phyloP scores from a whole-genome alignment of 2,113 vertebrate species.

The Archocentrus centrarchus region DNA sequence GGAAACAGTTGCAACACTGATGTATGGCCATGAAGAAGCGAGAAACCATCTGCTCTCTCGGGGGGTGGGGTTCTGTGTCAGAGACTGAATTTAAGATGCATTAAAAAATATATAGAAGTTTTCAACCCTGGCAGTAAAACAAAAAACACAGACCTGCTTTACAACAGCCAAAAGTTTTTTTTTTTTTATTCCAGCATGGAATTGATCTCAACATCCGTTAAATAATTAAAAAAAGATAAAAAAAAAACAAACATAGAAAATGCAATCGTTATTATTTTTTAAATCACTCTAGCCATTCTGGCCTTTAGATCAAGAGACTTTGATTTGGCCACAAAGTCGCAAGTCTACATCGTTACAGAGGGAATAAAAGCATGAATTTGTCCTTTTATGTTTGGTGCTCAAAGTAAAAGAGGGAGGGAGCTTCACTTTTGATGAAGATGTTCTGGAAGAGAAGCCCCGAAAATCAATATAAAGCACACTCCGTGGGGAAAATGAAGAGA shows the following conservation, averaged over 20 bases:
- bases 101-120: conserved; percentile 24
- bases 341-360: neutral
- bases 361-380: conserved; percentile 29
- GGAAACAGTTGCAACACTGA: conserved; percentile 27
- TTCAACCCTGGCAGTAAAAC: conserved; percentile 17
- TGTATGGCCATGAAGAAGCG: conserved; percentile 31
- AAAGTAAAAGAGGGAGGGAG: conserved; percentile 14
- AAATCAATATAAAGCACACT: conserved; percentile 67
- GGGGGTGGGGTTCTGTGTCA: conserved; percentile 14
- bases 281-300: neutral
- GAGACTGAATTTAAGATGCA: conserved; percentile 18
- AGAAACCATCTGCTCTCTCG: conserved; percentile 58
- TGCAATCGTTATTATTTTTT: conserved; percentile 8
- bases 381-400: conserved; percentile 32
- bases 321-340: neutral
- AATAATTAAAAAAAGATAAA: conserved; percentile 28
- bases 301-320: conserved; percentile 40
- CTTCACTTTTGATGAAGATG: conserved; percentile 56
- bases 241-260: conserved; percentile 74
- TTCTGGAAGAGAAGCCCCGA: conserved; percentile 39
- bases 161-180: conserved; percentile 38
- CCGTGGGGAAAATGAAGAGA: conserved; percentile 52
- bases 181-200: conserved; percentile 66
- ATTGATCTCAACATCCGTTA: conserved; percentile 46
- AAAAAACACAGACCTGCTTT: conserved; percentile 10